These are phyloP conservation scores for Solenopsis fugax DNA, from an alignment of 1,140 invertebrate species.

Conservation along the genomic window DNA sequence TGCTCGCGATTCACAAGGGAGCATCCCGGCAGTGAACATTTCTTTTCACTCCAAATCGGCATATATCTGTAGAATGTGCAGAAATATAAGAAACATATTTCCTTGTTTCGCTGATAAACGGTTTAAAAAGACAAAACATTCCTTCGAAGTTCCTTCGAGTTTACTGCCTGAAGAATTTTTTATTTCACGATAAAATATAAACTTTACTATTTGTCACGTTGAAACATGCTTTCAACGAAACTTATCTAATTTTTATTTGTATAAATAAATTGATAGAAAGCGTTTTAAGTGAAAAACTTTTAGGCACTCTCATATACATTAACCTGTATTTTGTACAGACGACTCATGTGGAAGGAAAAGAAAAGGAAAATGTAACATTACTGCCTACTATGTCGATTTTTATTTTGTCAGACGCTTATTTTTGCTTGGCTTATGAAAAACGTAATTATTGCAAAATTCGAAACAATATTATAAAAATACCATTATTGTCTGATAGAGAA, in stretches of 20 bases:
- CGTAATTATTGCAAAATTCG: too few species aligned
- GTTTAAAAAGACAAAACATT: slow-evolving; percentile 24
- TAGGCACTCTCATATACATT: too few species aligned
- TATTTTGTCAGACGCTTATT: too few species aligned
- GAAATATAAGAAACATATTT: slow-evolving; percentile 29
- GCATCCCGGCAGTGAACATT: slow-evolving; percentile 10
- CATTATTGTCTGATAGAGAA: too few species aligned
- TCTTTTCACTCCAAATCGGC: slow-evolving; percentile 38
- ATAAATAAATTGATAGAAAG: too few species aligned
- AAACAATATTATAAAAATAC: too few species aligned
- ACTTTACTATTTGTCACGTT: neutral
- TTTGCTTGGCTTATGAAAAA: too few species aligned
- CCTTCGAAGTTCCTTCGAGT: neutral
- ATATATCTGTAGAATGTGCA: neutral
- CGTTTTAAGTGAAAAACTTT: too few species aligned
- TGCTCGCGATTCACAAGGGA: slow-evolving; percentile 12
- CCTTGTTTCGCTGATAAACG: slow-evolving; percentile 39
- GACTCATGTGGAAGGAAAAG: too few species aligned
- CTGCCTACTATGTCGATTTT: too few species aligned
- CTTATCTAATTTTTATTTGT: neutral
- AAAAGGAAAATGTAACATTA: too few species aligned
- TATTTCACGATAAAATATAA: neutral
- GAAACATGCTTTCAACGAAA: neutral
- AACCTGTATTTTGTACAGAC: too few species aligned
- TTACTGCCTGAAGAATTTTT: neutral